Conservation (phyloP, 2,888 invertebrate genomes). For the Cryptus armator region DNA sequence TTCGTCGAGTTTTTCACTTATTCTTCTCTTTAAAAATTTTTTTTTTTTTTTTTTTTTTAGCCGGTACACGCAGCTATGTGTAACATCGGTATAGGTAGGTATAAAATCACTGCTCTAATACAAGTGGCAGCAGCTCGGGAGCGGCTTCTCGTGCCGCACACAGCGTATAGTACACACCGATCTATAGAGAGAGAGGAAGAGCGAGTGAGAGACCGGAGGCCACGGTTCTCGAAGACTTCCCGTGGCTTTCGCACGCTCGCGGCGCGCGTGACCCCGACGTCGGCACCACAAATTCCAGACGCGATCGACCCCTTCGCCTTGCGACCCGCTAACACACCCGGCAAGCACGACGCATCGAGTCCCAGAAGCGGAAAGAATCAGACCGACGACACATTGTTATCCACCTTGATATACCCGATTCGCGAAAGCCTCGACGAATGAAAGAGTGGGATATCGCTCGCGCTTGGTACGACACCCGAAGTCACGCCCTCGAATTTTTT, state of each 20-base stretch:
- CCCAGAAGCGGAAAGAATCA: background rate
- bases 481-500: background rate
- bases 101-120: background rate
- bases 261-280: constrained; percentile 67
- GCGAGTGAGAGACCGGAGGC: constrained; percentile 18
- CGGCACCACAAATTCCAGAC: constrained; percentile 68
- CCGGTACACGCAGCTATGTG: background rate
- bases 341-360: background rate
- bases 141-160: background rate
- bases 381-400: background rate
- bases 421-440: background rate
- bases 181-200: background rate
- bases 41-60: background rate
- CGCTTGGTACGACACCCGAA: background rate
- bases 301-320: constrained; percentile 57
- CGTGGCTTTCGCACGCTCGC: constrained; percentile 63
- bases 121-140: background rate
- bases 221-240: constrained; percentile 59
- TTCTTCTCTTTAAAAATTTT: too few relatives aligned
- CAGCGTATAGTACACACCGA: background rate
- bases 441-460: background rate
- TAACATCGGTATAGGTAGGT: background rate
- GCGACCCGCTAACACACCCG: constrained; percentile 44
- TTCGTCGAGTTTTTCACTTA: background rate
- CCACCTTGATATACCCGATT: background rate